These are phyloP conservation scores for Pseudorasbora parva DNA, from an alignment of 2,113 vertebrate genomes.

Conservation along the genomic window DNA sequence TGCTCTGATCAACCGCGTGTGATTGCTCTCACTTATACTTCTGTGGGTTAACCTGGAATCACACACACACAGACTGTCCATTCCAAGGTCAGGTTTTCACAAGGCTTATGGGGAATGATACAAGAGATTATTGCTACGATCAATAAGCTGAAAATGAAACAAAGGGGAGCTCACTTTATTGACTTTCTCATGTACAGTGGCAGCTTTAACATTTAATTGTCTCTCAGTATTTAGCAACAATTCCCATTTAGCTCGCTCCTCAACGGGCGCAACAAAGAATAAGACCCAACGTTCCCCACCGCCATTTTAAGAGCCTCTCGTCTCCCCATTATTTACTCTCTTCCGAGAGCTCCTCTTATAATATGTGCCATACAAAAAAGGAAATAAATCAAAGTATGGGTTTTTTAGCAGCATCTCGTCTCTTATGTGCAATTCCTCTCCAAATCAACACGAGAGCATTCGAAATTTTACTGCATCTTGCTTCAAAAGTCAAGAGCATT, in stretches of 20 bases:
- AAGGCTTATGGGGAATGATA: conserved; percentile 81
- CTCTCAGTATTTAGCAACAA: conserved; percentile 79
- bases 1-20: conserved; percentile 42
- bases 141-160: conserved; percentile 84
- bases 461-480: conserved; percentile 22
- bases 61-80: conserved; percentile 65
- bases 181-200: conserved; percentile 81
- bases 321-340: conserved; percentile 76
- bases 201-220: conserved; percentile 84
- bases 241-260: conserved; percentile 73
- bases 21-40: conserved; percentile 50
- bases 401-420: conserved; percentile 63
- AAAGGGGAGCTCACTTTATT: conserved; percentile 82
- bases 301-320: conserved; percentile 70
- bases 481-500: neutral
- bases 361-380: conserved; percentile 69
- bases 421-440: conserved; percentile 68
- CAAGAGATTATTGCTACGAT: conserved; percentile 82
- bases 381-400: conserved; percentile 76
- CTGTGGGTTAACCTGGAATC: conserved; percentile 38
- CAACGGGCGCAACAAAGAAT: conserved; percentile 53
- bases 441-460: conserved; percentile 60
- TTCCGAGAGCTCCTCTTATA: conserved; percentile 70
- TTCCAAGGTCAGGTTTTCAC: conserved; percentile 81
- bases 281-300: conserved; percentile 60